Base-by-base conservation (phyloP, 2,888 invertebrate genomes). In the Lasius fuliginosus region DNA sequence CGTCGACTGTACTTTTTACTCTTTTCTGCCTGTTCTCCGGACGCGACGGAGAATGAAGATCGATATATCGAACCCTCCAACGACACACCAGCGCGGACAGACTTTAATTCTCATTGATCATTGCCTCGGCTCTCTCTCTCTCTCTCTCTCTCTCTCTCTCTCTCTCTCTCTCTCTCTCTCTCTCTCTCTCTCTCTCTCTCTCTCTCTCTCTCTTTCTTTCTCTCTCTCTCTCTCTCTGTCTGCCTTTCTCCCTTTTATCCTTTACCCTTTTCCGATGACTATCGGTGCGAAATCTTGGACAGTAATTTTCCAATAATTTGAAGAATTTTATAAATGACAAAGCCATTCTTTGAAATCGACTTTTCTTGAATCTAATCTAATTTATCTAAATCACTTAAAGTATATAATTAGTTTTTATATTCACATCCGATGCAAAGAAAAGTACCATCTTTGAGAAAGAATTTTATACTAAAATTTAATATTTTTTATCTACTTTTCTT, bases 91-190 rank as follows among this genome's bases (percentile, higher is more conserved):
- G 11, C 60, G 12, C 33, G 6, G 42, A 58, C 58, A 62, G 71
- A 60, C 79, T 71, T 71, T 71, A 79, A 71, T 71, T 79, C 71
- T 60, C 40, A 27, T 71, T 79, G 46, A 79, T 79, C 79, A 79
- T 46, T 49, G 71, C 36, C 36, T 71, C 23, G 15, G 15, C 64
- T 67, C 4, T 42, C 8, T 79, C 18, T 30, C 53, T 46, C 3
- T 64, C 12, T 23, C 5, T 12, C n/a, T 36, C 40, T 42, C 0
- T 36, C 36, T 40, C 18, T 79, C 9, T 49, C 56, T 53, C 3
- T 67, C 18, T 27, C 4, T 11, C 18, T 40, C 23, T 46, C 6
- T 64, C 12, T 23, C 5, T 12, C n/a, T 36, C 40, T 42, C 5
- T 36, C 36, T 40, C 18, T 79, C 9, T 49, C 56, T 53, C 3